A percentile compares a stretch with the other conserved stretches of the same genome.
phyloP scores from a whole-genome alignment of 1,140 invertebrate genomes.

The Argopecten irradians region DNA sequence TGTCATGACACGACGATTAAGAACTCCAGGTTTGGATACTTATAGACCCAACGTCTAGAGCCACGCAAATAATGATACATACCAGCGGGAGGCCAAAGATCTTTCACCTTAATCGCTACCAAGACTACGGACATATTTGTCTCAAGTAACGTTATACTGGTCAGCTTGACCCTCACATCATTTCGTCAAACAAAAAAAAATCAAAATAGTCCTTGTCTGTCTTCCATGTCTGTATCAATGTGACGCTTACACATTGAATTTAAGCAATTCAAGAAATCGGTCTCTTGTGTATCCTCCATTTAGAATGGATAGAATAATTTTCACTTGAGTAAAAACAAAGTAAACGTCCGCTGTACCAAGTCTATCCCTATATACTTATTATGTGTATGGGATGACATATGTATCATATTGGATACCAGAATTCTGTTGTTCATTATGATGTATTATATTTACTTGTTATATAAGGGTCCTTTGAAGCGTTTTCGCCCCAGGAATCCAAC shows the following conservation, averaged over 20 bases:
- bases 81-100: background rate
- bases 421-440: background rate
- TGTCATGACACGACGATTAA: conserved; percentile 2
- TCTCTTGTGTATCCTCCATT: too few species aligned
- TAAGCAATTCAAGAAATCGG: too few species aligned
- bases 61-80: background rate
- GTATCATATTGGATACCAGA: background rate
- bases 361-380: too few species aligned
- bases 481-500: background rate
- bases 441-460: background rate
- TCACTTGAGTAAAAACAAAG: too few species aligned
- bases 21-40: background rate
- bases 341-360: too few species aligned
- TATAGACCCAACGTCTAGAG: background rate
- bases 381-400: too few species aligned
- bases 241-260: too few species aligned
- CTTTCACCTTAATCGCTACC: background rate
- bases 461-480: background rate
- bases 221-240: too few species aligned
- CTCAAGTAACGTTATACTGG: background rate
- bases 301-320: too few species aligned
- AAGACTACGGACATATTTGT: background rate
- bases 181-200: too few species aligned
- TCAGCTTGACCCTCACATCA: background rate
- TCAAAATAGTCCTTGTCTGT: too few species aligned